Base-by-base conservation (phyloP, 2,888 invertebrate genomes). In the Desoria tigrina region DNA sequence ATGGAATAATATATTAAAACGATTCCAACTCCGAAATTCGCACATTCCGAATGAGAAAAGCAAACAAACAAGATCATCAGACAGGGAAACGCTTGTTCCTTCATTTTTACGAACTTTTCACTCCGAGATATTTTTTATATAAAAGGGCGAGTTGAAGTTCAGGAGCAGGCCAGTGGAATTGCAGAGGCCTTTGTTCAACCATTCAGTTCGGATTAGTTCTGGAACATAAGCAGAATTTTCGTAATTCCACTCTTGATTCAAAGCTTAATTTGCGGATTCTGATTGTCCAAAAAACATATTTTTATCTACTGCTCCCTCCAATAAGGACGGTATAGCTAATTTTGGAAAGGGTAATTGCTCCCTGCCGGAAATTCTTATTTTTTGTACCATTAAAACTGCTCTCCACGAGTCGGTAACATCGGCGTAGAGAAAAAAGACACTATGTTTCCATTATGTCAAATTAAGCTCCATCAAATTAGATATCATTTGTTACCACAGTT, bases 71-170 rank as follows among this genome's bases (percentile, higher is more conserved):
- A 45, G 16, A 45, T 21, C 4, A 45, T 45, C 45, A 18, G 21
- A 45, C 45, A 16, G 45, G 21, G n/a, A 45, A 45, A 16, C n/a
- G 45, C 9, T 45, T 45, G 9, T 45, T 18, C 45, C n/a, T 18
- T 45, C 21, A 45, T 9, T 45, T 21, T 45, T 16, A 45, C 16
- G 45, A 6, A 6, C 16, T 45, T 45, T 32, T 32, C 32, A 57
- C 39, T 57, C 39, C 39, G 39, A 32, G 6, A 45, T n/a, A n/a
- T n/a, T n/a, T n/a, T 57, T 28, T 57, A 21, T 37, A 39, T 57
- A 57, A 57, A 57, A 37, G 28, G 37, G 21, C 16, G 42, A 23
- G 18, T 42, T 37, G 37, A 57, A 57, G 56, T 57, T 57, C 42
- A 57, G 42, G 42, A 42, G 37, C 55, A 42, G 56, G 39, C 7